Evolutionary conservation across 2,113 vertebrate genomes (phyloP).

Genomic region (Triplophysa siluroides): DNA sequence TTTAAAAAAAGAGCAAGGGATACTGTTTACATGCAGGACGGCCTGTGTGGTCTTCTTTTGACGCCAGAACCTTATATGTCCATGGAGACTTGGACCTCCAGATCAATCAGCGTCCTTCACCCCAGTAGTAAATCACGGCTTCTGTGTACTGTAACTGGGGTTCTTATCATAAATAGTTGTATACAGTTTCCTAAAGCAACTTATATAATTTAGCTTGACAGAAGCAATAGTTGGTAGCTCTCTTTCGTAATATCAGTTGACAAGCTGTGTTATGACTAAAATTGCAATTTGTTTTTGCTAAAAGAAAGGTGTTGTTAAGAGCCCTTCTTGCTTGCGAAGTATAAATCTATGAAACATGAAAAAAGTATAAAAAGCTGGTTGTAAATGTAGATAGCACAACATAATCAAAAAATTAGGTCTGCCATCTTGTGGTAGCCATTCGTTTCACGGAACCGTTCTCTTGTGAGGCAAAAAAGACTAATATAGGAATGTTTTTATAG

Average conservation of each 20-base stretch:
- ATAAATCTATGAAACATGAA: not conserved
- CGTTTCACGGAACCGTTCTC: no score
- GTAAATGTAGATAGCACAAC: not conserved
- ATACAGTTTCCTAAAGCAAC: not conserved
- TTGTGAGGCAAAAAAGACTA: no score
- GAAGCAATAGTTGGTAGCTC: not conserved
- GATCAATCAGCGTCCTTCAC: constrained; percentile 41
- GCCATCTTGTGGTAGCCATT: constrained; percentile 17
- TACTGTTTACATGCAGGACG: constrained; percentile 48
- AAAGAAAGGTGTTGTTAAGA: no score
- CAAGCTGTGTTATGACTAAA: not conserved
- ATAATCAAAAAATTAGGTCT: not conserved
- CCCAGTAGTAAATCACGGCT: not conserved
- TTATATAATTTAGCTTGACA: not conserved
- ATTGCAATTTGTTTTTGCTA: no score
- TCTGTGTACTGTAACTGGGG: constrained; percentile 2
- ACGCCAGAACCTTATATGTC: constrained; percentile 56
- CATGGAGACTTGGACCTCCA: constrained; percentile 44
- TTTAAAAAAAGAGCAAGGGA: constrained; percentile 18
- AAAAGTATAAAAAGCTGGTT: not conserved
- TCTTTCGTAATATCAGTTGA: not conserved
- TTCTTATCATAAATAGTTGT: constrained; percentile 4
- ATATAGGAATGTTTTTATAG: no score
- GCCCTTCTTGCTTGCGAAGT: no score
- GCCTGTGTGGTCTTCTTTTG: constrained; percentile 52